Evolutionary conservation across 2,113 vertebrate genomes (phyloP), one percentile per base, ranked within the genome.

Genomic region (Fregetta grallaria): DNA sequence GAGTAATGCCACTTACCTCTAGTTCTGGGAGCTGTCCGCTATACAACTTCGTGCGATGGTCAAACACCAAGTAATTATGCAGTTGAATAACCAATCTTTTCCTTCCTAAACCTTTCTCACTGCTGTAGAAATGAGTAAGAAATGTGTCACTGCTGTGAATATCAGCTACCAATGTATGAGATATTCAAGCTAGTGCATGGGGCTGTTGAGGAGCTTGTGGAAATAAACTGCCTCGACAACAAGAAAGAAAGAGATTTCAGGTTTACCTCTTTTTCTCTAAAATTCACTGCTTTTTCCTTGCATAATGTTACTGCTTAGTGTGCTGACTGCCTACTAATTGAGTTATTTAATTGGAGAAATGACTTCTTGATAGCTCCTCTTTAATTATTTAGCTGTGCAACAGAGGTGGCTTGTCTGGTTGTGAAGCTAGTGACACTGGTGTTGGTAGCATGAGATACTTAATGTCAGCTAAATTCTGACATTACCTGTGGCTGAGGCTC

Each of bases 311-410:
- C 58, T 76, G 18, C 19, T 97, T 70, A 58, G 38, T 83, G 47
- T 70, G 75, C 52, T 95, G 95, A 61, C 78, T 95, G 47, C 26
- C 82, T 96, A 70, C 80, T 97, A 94, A 97, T 95, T 93, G 66
- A 92, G 80, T 67, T 94, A 92, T 96, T 98, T 96, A 96, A 91
- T 93, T 93, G 81, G 84, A 88, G 63, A 92, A 96, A 95, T 95
- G 49, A 42, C 82, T 98, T 97, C 94, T 96, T 97, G 97, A 96
- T 95, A 96, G 92, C 44, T 93, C 63, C 86, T 97, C 68, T 96
- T 97, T 96, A 97, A 97, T 96, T 97, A 97, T 98, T 98, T 96
- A 97, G 42, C 85, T 90, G 62, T 87, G 93, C 94, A 93, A 84
- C 50, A 97, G 93, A 95, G 44, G 58, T 96, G 67, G 75, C 42